A percentile compares a stretch with the other conserved stretches of the same genome.
Evolutionary conservation across 1,140 invertebrate species (phyloP).

Genomic region (Eupeodes corollae): DNA sequence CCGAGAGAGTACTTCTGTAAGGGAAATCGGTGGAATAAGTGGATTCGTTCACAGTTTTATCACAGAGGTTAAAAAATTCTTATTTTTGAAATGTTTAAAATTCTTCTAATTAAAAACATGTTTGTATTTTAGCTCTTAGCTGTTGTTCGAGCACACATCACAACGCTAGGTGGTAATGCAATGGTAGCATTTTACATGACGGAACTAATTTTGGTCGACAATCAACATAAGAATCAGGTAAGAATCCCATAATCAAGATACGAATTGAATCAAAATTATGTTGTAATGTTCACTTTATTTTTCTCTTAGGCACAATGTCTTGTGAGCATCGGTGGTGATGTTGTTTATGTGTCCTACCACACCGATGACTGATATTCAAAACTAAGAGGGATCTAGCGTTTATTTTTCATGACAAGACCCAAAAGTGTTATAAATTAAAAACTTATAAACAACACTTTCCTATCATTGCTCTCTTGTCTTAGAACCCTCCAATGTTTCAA

Average conservation of each 20-base stretch:
- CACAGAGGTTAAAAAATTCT: constrained; percentile 51
- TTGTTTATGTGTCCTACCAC: constrained; percentile 54
- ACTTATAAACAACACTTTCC: too few relatives aligned
- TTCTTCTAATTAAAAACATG: not conserved
- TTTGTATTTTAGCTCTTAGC: constrained; percentile 48
- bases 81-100: not conserved
- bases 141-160: constrained; percentile 83
- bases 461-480: too few relatives aligned
- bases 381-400: constrained; percentile 28
- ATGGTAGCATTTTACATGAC: constrained; percentile 89
- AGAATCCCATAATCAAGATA: not conserved
- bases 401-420: constrained; percentile 29
- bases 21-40: constrained; percentile 82
- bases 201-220: constrained; percentile 79
- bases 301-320: constrained; percentile 74
- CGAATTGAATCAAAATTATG: constrained; percentile 1
- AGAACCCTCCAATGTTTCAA: too few relatives aligned
- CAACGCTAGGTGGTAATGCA: constrained; percentile 88
- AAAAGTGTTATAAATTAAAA: constrained; percentile 15
- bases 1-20: constrained; percentile 80
- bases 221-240: constrained; percentile 94
- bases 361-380: constrained; percentile 33
- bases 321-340: constrained; percentile 89
- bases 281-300: constrained; percentile 4
- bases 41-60: constrained; percentile 90